Conservation (phyloP, 2,888 invertebrate species). For the Sylvicola cinctus region DNA sequence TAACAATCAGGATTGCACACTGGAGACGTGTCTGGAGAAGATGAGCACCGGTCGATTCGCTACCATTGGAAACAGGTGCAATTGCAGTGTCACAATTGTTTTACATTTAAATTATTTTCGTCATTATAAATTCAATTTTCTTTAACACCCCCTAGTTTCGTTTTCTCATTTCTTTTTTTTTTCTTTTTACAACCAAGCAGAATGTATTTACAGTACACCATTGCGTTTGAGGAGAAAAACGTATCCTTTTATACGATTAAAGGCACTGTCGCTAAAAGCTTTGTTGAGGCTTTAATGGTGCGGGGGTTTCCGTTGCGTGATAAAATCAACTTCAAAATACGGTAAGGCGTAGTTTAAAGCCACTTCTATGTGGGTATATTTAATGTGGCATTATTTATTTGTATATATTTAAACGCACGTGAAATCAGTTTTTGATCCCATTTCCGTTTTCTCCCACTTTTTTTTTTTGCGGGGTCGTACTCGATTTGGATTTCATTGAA, state of each 20-base stretch:
- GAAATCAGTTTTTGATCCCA: neutral
- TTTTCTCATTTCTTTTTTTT: neutral
- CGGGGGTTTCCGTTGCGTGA: constrained; percentile 7
- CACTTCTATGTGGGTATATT: too few relatives aligned
- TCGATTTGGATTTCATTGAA: too few relatives aligned
- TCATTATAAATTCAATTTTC: too few relatives aligned
- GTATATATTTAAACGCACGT: neutral
- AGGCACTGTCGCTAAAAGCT: constrained; percentile 6
- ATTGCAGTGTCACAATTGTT: too few relatives aligned
- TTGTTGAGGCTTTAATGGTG: constrained; percentile 5
- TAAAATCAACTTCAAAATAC: constrained; percentile 5
- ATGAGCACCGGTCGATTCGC: constrained; percentile 4
- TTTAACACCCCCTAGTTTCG: too few relatives aligned
- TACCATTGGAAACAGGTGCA: constrained; percentile 5
- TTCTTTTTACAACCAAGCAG: neutral
- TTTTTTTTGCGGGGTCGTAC: too few relatives aligned
- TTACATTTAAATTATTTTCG: too few relatives aligned
- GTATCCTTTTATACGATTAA: constrained; percentile 3
- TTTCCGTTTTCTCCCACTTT: too few relatives aligned
- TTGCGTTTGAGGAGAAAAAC: constrained; percentile 4
- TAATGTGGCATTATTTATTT: neutral
- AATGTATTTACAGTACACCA: constrained; percentile 6
- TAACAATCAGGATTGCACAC: constrained; percentile 3
- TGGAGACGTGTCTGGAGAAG: constrained; percentile 5
- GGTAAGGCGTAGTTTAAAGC: constrained; percentile 2